Evolutionary conservation across 2,888 invertebrate genomes (phyloP).

Genomic region (Rhaphigaster nebulosa): DNA sequence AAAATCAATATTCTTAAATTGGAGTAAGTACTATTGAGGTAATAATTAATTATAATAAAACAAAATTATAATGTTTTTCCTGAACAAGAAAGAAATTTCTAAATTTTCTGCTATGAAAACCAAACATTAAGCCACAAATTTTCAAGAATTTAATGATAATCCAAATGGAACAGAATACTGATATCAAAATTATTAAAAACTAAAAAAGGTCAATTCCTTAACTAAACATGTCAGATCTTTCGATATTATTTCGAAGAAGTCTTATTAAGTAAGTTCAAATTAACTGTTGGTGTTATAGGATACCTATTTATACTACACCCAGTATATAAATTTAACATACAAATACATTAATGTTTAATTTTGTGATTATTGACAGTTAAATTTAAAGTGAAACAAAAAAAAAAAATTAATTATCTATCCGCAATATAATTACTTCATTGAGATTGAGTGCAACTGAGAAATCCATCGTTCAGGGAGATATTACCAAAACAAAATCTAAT

Average conservation of each 20-base stretch:
- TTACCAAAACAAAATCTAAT: not conserved
- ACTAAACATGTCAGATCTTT: not conserved
- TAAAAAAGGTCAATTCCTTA: too few relatives aligned
- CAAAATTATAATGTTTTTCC: too few relatives aligned
- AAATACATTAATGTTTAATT: not conserved
- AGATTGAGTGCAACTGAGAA: not conserved
- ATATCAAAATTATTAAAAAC: too few relatives aligned
- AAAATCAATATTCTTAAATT: not conserved
- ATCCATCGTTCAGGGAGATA: not conserved
- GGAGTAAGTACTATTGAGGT: too few relatives aligned
- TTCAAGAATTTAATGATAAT: too few relatives aligned
- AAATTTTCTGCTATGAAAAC: too few relatives aligned
- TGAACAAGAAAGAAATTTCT: too few relatives aligned
- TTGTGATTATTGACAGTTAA: not conserved
- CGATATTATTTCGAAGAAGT: not conserved
- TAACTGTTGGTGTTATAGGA: not conserved
- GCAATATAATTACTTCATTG: conserved; percentile 2
- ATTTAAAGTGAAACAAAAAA: not conserved
- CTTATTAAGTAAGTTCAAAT: not conserved
- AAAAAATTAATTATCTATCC: not conserved
- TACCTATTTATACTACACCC: not conserved
- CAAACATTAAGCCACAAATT: too few relatives aligned
- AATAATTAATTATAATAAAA: too few relatives aligned
- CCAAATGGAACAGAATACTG: too few relatives aligned
- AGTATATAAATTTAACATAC: not conserved